These are phyloP conservation scores for Metaphire vulgaris DNA, from an alignment of 1,140 invertebrate species.

Conservation along the genomic window DNA sequence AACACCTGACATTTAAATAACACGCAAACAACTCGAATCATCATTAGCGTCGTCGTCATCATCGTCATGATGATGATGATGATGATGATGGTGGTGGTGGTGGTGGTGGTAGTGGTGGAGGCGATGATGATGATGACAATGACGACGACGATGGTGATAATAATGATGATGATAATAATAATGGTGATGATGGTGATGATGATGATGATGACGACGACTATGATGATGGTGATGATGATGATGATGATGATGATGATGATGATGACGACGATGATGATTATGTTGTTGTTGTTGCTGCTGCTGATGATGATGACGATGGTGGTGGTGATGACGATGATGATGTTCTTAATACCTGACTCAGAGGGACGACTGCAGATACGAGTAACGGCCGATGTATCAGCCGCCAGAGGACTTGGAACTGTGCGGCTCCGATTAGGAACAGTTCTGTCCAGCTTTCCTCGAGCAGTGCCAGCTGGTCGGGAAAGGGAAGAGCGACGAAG, in stretches of 20 bases:
- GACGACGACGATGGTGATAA: not conserved
- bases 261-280: too few relatives aligned
- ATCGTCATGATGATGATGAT: not conserved
- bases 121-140: not conserved
- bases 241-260: not conserved
- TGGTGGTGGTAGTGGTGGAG: not conserved
- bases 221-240: not conserved
- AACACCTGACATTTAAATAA: too few relatives aligned
- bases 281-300: too few relatives aligned
- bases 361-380: too few relatives aligned
- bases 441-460: slow-evolving; percentile 87
- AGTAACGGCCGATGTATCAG: too few relatives aligned
- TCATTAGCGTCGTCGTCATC: too few relatives aligned
- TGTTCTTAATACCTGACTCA: too few relatives aligned
- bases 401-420: slow-evolving; percentile 45
- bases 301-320: slow-evolving; percentile 1
- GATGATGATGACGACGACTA: not conserved
- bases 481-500: slow-evolving; percentile 65
- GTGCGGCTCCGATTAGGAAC: slow-evolving; percentile 78
- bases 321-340: not conserved
- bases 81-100: not conserved
- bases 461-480: slow-evolving; percentile 72
- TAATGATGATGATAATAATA: not conserved
- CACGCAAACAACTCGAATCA: too few relatives aligned
- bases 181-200: slow-evolving; percentile 2